Conservation (phyloP, 2,888 invertebrate species). For the Monoplex corrugatus region DNA sequence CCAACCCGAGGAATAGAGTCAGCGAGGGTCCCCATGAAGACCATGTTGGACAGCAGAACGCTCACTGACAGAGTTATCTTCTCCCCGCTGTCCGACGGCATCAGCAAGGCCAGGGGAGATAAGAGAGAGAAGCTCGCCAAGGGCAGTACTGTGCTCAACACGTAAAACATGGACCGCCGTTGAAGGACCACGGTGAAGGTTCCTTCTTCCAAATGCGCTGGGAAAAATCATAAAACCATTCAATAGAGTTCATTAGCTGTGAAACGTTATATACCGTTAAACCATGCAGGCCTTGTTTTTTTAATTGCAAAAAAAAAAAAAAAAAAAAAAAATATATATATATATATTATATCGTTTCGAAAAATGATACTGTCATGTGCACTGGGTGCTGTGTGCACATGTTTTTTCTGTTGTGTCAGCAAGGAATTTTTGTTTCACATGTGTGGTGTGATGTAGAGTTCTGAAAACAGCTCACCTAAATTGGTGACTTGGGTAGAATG, state of each 20-base stretch:
- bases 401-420: too few species aligned
- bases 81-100: slow-evolving; percentile 28
- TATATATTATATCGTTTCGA: too few species aligned
- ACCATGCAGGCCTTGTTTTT: neutral
- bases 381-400: too few species aligned
- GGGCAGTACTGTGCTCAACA: slow-evolving; percentile 20
- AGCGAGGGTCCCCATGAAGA: slow-evolving; percentile 7
- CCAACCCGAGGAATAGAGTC: slow-evolving; percentile 1
- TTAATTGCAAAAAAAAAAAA: neutral
- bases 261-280: neutral
- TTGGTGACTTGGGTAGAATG: too few species aligned
- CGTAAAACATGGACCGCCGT: neutral
- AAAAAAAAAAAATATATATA: neutral
- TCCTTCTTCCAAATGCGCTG: neutral
- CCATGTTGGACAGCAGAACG: neutral
- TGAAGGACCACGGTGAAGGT: neutral
- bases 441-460: too few species aligned
- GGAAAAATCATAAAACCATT: too few species aligned
- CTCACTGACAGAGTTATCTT: slow-evolving; percentile 30
- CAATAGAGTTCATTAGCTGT: too few species aligned
- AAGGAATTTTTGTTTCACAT: too few species aligned
- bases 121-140: neutral
- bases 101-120: slow-evolving; percentile 21
- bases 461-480: too few species aligned
- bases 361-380: too few species aligned